Conservation (phyloP, 2,888 invertebrate genomes). For the Spatulosminthurus flaviceps region DNA sequence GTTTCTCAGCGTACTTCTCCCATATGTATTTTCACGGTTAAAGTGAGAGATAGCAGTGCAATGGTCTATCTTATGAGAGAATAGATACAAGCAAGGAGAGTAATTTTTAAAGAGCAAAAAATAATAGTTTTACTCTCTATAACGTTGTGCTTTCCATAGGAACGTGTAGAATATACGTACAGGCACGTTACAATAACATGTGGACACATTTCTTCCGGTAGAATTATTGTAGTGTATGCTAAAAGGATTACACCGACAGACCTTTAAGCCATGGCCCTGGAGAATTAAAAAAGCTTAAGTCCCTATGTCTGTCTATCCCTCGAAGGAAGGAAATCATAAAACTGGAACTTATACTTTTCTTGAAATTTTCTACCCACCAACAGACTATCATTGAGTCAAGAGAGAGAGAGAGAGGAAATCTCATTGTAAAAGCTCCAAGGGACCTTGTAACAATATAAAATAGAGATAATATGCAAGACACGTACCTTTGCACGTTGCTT, state of each 20-base stretch:
- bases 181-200: constrained; percentile 33
- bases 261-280: constrained; percentile 23
- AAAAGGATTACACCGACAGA: constrained; percentile 45
- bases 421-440: neutral
- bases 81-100: neutral
- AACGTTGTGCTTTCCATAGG: neutral
- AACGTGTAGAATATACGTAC: neutral
- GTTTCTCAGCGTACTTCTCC: neutral
- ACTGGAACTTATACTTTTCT: constrained; percentile 37
- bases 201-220: constrained; percentile 47
- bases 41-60: neutral
- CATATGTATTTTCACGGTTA: neutral
- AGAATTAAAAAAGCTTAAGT: constrained; percentile 40
- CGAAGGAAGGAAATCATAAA: constrained; percentile 46
- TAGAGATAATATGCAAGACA: constrained; percentile 12
- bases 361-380: neutral
- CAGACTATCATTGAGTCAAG: neutral
- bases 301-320: constrained; percentile 32
- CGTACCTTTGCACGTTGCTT: constrained; percentile 18
- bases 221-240: constrained; percentile 42
- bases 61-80: neutral
- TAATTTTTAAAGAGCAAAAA: constrained; percentile 13
- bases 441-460: neutral
- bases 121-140: neutral
- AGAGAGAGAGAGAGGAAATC: neutral